These are phyloP conservation scores for Dinoponera quadriceps DNA, from an alignment of 1,140 invertebrate genomes.

Conservation along the genomic window DNA sequence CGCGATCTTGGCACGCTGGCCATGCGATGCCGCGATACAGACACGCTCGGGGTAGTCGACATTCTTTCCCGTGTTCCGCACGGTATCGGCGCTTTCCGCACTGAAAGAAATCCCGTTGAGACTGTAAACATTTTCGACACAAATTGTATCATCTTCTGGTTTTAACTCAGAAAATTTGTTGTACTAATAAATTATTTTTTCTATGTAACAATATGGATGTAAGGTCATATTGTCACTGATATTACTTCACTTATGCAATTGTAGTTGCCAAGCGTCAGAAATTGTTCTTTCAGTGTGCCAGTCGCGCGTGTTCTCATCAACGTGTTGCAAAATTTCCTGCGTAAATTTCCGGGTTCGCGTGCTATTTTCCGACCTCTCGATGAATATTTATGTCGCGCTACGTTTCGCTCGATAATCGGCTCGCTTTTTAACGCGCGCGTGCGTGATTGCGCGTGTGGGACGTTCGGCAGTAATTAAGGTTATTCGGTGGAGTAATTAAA, in stretches of 20 bases:
- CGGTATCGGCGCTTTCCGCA: no score
- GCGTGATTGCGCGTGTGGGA: constrained; percentile 25
- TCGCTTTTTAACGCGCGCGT: background rate
- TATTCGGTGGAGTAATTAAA: constrained; percentile 43
- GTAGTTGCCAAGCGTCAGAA: background rate
- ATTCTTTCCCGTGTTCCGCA: constrained; percentile 5
- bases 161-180: no score
- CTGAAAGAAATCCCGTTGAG: no score
- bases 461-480: background rate
- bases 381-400: background rate
- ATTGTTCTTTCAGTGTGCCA: no score
- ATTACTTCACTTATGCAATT: background rate
- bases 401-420: background rate
- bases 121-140: no score
- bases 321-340: background rate
- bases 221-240: no score
- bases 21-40: constrained; percentile 16
- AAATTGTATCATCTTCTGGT: no score
- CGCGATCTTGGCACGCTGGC: constrained; percentile 72
- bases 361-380: background rate
- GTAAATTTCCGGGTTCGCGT: background rate
- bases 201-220: no score
- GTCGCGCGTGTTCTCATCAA: background rate
- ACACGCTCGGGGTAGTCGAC: background rate
- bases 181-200: no score